Percentiles rank a stretch among this genome's conserved stretches.
phyloP scores from a whole-genome alignment of 2,888 invertebrate genomes.

The Leptopilina myrica region DNA sequence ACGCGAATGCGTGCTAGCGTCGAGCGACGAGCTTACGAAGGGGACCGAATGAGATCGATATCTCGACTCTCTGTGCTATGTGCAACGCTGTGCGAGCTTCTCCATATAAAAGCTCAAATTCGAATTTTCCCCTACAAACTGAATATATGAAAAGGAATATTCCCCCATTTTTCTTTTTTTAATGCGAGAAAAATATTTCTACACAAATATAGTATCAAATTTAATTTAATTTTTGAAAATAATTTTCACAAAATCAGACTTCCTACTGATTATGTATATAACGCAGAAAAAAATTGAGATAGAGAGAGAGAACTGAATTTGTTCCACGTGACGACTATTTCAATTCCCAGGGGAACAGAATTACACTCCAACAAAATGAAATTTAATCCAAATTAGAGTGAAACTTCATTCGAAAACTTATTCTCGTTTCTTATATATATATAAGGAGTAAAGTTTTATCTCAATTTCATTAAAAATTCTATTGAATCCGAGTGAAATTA shows the following conservation, averaged over 20 bases:
- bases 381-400: slow-evolving; percentile 4
- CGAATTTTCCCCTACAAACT: slow-evolving; percentile 33
- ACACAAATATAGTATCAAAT: too few species aligned
- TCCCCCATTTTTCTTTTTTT: neutral
- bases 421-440: neutral
- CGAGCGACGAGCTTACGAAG: slow-evolving; percentile 57
- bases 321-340: neutral
- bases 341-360: neutral
- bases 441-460: neutral
- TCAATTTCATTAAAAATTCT: neutral
- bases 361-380: neutral
- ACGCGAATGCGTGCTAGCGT: slow-evolving; percentile 50
- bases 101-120: slow-evolving; percentile 51
- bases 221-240: too few species aligned
- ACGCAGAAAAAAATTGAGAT: neutral
- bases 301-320: neutral
- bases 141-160: slow-evolving; percentile 39
- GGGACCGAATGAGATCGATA: slow-evolving; percentile 63
- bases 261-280: too few species aligned
- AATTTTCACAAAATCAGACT: too few species aligned
- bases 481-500: neutral
- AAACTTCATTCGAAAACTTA: neutral
- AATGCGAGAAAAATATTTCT: too few species aligned
- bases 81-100: slow-evolving; percentile 48
- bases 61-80: slow-evolving; percentile 58